Evolutionary conservation across 2,113 vertebrate genomes (phyloP).

Genomic region (Microcebus murinus): DNA sequence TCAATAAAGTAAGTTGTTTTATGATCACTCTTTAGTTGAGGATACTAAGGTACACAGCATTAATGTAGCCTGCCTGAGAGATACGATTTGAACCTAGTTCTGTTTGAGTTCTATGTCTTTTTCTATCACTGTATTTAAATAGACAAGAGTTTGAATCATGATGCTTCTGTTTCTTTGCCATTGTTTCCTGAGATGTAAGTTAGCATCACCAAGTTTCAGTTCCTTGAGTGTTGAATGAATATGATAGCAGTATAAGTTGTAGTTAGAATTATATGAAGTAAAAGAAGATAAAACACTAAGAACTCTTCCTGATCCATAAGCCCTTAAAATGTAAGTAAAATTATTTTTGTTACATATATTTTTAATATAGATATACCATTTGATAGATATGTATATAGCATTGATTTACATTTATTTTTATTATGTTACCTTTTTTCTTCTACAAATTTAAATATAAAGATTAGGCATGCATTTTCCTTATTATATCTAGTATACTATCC

Average conservation of each 20-base stretch:
- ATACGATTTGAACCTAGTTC: not conserved
- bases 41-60: not conserved
- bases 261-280: not conserved
- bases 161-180: not conserved
- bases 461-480: not conserved
- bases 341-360: not conserved
- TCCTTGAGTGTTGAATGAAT: not conserved
- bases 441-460: not conserved
- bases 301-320: not conserved
- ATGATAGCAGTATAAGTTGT: not conserved
- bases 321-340: not conserved
- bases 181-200: not conserved
- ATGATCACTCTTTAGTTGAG: not conserved
- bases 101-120: not conserved
- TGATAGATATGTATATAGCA: not conserved
- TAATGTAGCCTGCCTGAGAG: not conserved
- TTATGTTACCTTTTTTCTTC: not conserved
- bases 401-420: conserved; percentile 10
- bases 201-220: not conserved
- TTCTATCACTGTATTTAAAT: not conserved
- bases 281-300: not conserved
- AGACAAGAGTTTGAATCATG: not conserved
- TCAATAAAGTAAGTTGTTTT: not conserved
- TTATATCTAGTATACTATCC: not conserved
- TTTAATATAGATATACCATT: not conserved